Conservation (phyloP, 2,113 vertebrate genomes). For the Parotia lawesii region DNA sequence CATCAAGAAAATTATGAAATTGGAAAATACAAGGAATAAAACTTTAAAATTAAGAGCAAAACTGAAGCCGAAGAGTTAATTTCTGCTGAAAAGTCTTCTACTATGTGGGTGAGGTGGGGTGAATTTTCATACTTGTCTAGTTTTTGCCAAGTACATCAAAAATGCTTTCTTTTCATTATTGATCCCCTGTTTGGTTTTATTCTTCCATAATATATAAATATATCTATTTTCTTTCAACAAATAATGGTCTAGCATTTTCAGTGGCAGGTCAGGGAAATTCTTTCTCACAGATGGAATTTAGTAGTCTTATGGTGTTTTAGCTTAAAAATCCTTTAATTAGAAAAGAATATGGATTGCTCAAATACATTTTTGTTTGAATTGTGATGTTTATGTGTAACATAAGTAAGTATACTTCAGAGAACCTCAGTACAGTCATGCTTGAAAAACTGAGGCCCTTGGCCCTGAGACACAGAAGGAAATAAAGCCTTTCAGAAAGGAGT, state of each 20-base stretch:
- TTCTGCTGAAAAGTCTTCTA: not conserved
- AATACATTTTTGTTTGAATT: not conserved
- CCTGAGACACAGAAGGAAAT: not conserved
- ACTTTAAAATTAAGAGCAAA: not conserved
- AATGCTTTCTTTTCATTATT: not conserved
- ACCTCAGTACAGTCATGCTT: not conserved
- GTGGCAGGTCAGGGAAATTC: not conserved
- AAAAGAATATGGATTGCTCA: not conserved
- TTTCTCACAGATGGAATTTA: not conserved
- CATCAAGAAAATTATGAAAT: not conserved
- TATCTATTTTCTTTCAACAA: not conserved
- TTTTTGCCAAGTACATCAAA: not conserved
- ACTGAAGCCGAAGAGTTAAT: not conserved
- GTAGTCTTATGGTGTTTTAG: not conserved
- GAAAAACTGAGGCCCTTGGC: not conserved
- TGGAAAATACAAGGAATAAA: not conserved
- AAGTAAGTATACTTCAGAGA: not conserved
- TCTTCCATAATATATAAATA: not conserved
- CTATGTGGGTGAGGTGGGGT: rapidly evolving
- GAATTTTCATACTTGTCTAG: rapidly evolving
- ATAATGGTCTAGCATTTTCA: not conserved
- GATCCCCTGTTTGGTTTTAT: not conserved
- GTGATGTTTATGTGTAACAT: rapidly evolving
- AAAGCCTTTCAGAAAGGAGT: not conserved
- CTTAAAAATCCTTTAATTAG: not conserved